Evolutionary conservation across 2,797 vertebrate genomes (phyloP), one percentile per base, ranked within the genome.

Genomic region (Sebastes itinus): DNA sequence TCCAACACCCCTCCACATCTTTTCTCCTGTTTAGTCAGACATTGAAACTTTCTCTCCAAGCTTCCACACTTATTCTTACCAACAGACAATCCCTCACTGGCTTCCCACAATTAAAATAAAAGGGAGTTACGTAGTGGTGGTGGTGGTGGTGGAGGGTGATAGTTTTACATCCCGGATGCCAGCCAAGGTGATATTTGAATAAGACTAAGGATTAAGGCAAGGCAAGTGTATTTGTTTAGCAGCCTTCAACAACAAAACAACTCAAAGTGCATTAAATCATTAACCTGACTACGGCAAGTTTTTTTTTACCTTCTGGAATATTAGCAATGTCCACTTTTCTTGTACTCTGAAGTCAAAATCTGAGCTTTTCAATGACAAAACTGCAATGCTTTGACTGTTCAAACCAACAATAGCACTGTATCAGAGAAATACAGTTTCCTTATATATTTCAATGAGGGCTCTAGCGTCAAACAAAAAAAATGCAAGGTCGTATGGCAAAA

Each of bases 111-210:
- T 20, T 14, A 64, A 72, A 56, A 27, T 49, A 42, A 7, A 38
- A n/a, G 5, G 12, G 28, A 35, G 35, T 22, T 75, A 23, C 46
- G 55, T 14, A 38, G n/a, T 25, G 23, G 9, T 63, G 13, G 33
- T 35, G 8, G 18, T 61, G 12, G 20, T 56, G 20, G 20, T 55
- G 28, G 23, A 9, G 22, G 6, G 7, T 54, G 25, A 71, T 12
- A 25, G 23, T 59, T 72, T 77, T 46, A n/a, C 28, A 1, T 54
- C 7, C 27, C 9, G 3, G 25, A 70, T 22, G 8, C 13, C 35
- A 80, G 52, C 52, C 28, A 61, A 28, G 23, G 14, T 64, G 32
- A 65, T 54, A 69, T 80, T 72, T 72, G 28, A 61, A 30, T 32
- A 62, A 67, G 22, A 63, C 25, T 67, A 11, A 30, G 16, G 12